Evolutionary conservation across 2,797 vertebrate genomes (phyloP).

Genomic region (Chanos chanos): DNA sequence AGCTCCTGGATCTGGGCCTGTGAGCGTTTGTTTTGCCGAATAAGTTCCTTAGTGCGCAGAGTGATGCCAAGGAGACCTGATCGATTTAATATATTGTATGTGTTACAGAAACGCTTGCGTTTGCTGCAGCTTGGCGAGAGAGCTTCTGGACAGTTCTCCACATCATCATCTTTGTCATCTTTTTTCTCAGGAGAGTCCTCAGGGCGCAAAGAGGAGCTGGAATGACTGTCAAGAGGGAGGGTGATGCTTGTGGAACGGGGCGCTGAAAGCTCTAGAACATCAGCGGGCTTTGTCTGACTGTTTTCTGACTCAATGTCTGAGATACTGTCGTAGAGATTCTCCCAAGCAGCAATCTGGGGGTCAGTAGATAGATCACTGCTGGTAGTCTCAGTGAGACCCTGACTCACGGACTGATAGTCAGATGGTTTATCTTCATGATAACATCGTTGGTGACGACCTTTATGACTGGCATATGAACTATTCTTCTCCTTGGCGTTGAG

Average conservation of each 20-base stretch:
- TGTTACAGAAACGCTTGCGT: conserved; percentile 87
- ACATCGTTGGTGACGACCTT: conserved; percentile 50
- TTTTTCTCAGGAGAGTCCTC: conserved; percentile 29
- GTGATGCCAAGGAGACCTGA: conserved; percentile 88
- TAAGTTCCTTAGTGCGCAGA: conserved; percentile 89
- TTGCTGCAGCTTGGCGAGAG: conserved; percentile 63
- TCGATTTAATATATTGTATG: conserved; percentile 81
- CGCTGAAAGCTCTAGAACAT: conserved; percentile 13
- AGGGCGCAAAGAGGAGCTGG: conserved; percentile 18
- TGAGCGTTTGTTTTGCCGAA: conserved; percentile 86
- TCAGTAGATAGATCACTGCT: background rate
- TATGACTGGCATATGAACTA: conserved; percentile 40
- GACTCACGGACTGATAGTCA: conserved; percentile 5
- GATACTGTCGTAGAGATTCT: background rate
- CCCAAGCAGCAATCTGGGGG: background rate
- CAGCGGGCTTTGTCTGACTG: background rate
- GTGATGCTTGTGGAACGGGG: conserved; percentile 7
- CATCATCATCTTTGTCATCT: background rate
- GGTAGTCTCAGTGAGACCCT: background rate
- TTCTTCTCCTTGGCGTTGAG: conserved; percentile 43
- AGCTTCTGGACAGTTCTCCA: conserved; percentile 44
- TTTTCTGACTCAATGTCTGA: background rate
- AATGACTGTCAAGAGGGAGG: conserved; percentile 27
- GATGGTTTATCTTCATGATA: conserved; percentile 45
- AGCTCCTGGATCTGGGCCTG: conserved; percentile 83